Base-by-base conservation (phyloP, 1,140 invertebrate genomes). In the Nasonia giraulti region DNA sequence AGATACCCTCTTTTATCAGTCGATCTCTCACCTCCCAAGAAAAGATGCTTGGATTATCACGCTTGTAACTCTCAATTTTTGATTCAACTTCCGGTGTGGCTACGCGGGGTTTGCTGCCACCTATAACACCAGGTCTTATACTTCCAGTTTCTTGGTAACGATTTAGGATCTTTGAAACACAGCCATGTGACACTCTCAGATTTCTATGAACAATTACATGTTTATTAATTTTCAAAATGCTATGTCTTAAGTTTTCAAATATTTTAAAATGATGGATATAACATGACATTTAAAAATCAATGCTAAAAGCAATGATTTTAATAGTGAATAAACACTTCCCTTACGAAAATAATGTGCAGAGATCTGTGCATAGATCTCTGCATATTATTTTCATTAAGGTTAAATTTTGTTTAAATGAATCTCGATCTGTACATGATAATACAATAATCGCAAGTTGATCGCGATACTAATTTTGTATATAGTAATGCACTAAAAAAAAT, bases 11-110 rank as follows among this genome's bases (percentile, higher is more conserved):
- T 89, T 96, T 96, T 88, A 96, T 96, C 87, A 97, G 91, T 88
- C 97, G 95, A 89, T 98, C 97, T 40, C 97, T 92, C 75, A 98
- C 98, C 94, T 98, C 97, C 96, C 97, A 98, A 55, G 96, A 97
- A 93, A 98, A 98, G 88, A 98, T 97, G 73, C 96, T 96, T 0
- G 97, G 97, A 93, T 98, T 98, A 88, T 96, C 96, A 66, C 95
- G 94, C 89, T 97, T 98, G 91, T 98, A 98, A 85, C 97, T 95
- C 87, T 98, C 97, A 86, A 98, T 98, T 87, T 96, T 94, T 44
- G 94, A 94, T 88, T 98, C 97, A 4, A 97, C 95, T 87, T 97
- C 96, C 0, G 96, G 96, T 0, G 96, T 96, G 12, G 96, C 95
- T 0, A 96, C 95, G 8, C 96, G 92, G 0, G 96, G 96, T 89